These are phyloP conservation scores for Cheilosia impressa DNA, from an alignment of 2,888 invertebrate genomes.

Conservation along the genomic window DNA sequence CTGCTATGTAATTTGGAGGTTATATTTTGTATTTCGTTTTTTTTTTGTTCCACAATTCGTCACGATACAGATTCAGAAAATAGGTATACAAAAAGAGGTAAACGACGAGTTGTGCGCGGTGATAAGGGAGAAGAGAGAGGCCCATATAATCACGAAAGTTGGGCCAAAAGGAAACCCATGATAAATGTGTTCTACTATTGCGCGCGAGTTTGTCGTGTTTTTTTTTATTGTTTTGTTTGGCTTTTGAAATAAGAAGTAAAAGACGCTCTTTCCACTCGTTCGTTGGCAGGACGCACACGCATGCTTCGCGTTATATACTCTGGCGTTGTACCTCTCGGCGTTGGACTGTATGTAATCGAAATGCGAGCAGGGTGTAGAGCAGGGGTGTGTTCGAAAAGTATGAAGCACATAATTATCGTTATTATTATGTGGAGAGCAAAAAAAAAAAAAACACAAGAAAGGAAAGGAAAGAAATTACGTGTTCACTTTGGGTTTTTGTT, in stretches of 20 bases:
- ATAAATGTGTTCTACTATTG: conserved; percentile 70
- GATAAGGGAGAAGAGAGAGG: not conserved
- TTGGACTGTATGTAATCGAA: conserved; percentile 58
- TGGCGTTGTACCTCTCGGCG: conserved; percentile 36
- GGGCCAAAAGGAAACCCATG: conserved; percentile 36
- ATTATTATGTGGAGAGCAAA: conserved; percentile 29
- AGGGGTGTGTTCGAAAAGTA: conserved; percentile 70
- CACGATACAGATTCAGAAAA: conserved; percentile 43
- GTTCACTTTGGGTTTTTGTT: conserved; percentile 39
- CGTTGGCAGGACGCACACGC: conserved; percentile 73
- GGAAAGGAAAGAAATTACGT: conserved; percentile 48
- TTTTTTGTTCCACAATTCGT: conserved; percentile 51
- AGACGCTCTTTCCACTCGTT: conserved; percentile 59
- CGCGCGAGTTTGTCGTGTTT: conserved; percentile 31
- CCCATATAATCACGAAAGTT: conserved; percentile 11
- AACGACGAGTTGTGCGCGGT: not conserved
- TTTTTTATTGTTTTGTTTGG: not conserved
- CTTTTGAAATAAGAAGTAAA: conserved; percentile 5
- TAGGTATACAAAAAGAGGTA: conserved; percentile 17
- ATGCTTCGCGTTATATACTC: conserved; percentile 70
- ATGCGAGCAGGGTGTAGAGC: conserved; percentile 52
- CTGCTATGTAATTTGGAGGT: conserved; percentile 24
- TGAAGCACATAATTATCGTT: conserved; percentile 73
- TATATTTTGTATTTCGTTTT: conserved; percentile 13
- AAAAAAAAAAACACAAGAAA: not conserved